Evolutionary conservation across 2,888 invertebrate species (phyloP).

Genomic region (Drosophila paranaensis): DNA sequence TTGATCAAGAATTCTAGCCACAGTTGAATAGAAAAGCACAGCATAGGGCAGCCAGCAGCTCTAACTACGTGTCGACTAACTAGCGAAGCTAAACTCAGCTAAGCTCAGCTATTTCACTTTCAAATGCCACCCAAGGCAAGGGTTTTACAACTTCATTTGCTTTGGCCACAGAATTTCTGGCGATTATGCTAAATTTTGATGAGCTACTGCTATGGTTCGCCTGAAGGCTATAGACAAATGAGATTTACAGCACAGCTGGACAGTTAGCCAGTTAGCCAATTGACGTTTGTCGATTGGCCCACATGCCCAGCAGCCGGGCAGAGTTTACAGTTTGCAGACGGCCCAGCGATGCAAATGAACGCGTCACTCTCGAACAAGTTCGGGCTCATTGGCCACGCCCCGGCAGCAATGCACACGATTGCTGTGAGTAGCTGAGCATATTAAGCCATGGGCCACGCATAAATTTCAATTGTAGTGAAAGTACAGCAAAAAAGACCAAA

Average conservation of each 20-base stretch:
- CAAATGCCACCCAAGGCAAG: conserved; percentile 12
- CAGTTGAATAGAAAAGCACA: background rate
- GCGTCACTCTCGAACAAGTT: conserved; percentile 65
- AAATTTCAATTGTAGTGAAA: conserved; percentile 73
- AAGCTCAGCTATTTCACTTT: conserved; percentile 33
- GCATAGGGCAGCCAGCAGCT: background rate
- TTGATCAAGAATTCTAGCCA: conserved; percentile 31
- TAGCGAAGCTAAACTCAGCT: background rate
- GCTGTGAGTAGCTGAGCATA: conserved; percentile 13
- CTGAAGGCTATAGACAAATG: conserved; percentile 39
- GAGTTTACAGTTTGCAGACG: conserved; percentile 47
- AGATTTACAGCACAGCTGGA: conserved; percentile 40
- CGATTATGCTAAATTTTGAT: conserved; percentile 70
- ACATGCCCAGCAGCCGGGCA: conserved; percentile 42
- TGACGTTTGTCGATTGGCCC: conserved; percentile 30
- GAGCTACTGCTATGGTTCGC: conserved; percentile 68
- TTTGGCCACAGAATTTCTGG: conserved; percentile 41
- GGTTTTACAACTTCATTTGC: conserved; percentile 57
- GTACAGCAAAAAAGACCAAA: conserved; percentile 38
- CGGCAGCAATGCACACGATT: conserved; percentile 15
- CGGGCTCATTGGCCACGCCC: conserved; percentile 41
- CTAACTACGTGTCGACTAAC: background rate
- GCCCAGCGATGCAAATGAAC: conserved; percentile 51
- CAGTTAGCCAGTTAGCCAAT: conserved; percentile 6
- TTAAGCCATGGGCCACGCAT: conserved; percentile 62